Evolutionary conservation across 2,797 vertebrate genomes (phyloP).

Genomic region (Agapornis canus): DNA sequence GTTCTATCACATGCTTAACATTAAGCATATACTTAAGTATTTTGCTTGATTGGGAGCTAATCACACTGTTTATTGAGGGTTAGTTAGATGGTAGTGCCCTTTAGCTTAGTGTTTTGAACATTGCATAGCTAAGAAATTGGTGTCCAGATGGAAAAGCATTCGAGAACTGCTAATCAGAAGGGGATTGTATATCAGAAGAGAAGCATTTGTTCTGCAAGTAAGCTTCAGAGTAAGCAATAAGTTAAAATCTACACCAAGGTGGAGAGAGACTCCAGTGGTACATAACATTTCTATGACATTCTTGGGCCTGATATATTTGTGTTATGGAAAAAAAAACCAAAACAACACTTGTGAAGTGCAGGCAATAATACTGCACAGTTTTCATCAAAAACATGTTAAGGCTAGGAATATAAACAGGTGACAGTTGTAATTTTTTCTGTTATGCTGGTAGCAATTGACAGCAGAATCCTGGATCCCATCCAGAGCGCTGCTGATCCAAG

Average conservation of each 20-base stretch:
- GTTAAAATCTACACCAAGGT: background rate
- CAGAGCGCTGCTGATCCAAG: background rate
- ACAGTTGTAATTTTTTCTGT: background rate
- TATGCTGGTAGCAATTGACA: background rate
- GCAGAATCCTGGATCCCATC: background rate
- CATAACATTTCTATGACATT: background rate
- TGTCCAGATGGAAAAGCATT: background rate
- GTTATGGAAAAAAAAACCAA: background rate
- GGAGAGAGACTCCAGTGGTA: background rate
- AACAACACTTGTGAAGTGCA: background rate
- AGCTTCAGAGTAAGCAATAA: background rate
- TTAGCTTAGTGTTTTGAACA: background rate
- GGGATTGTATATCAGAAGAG: background rate
- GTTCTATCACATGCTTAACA: constrained; percentile 15
- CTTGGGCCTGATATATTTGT: background rate
- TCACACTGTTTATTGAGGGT: constrained; percentile 43
- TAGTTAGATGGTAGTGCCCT: constrained; percentile 26
- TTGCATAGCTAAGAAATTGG: background rate
- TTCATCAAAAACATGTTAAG: background rate
- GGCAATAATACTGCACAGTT: background rate
- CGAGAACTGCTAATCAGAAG: background rate
- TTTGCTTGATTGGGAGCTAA: constrained; percentile 43
- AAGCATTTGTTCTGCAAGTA: background rate
- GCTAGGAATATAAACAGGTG: background rate
- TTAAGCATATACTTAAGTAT: constrained; percentile 28